These are phyloP conservation scores for Liparis tanakae DNA, from an alignment of 2,797 vertebrate genomes.

Conservation along the genomic window DNA sequence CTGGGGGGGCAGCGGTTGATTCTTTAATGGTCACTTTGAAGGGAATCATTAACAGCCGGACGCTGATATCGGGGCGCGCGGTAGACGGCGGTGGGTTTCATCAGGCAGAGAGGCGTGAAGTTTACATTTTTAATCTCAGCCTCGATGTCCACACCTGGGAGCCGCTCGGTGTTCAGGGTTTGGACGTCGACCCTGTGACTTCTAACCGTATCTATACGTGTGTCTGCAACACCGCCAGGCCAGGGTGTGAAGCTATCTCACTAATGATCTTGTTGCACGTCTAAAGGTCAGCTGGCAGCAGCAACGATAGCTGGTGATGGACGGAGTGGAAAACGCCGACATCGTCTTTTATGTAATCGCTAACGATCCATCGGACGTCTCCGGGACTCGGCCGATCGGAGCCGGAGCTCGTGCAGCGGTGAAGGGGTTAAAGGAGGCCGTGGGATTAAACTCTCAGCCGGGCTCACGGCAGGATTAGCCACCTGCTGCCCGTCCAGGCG, in stretches of 20 bases:
- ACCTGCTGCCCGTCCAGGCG: not conserved
- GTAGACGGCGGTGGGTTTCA: conserved; percentile 22
- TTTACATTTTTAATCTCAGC: not conserved
- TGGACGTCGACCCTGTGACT: not conserved
- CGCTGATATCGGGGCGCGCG: conserved; percentile 29
- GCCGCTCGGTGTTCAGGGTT: not conserved
- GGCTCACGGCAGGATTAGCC: conserved; percentile 22
- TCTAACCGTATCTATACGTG: too few relatives aligned
- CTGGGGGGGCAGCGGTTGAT: conserved; percentile 39
- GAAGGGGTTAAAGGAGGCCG: not conserved
- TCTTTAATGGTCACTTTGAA: conserved; percentile 6
- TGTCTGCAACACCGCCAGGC: too few relatives aligned
- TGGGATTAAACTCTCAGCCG: conserved; percentile 13
- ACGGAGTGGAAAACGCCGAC: not conserved
- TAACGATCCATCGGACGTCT: not conserved
- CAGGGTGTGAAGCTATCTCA: not conserved
- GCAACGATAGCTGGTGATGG: not conserved
- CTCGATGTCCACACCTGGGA: not conserved
- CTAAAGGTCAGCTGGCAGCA: conserved; percentile 2
- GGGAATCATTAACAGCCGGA: conserved; percentile 51
- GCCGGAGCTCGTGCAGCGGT: not conserved
- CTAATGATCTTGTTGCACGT: not conserved
- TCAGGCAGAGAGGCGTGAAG: not conserved
- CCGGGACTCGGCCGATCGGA: not conserved
- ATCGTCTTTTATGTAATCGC: not conserved